Base-by-base conservation (phyloP, 2,113 vertebrate genomes). In the Microtus richardsoni region DNA sequence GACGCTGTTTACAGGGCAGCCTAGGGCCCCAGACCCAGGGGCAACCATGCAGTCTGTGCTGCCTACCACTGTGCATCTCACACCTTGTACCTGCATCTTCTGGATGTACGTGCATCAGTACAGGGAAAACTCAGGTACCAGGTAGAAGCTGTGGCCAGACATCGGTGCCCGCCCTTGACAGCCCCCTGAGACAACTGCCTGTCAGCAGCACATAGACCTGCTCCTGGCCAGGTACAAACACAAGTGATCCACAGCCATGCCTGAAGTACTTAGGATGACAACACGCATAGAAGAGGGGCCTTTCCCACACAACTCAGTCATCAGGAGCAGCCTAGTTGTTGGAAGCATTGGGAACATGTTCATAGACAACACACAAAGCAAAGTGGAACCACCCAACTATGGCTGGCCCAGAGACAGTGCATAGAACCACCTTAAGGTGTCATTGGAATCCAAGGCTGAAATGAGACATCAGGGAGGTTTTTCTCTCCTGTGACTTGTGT, bases 11-110 rank as follows among this genome's bases (percentile, higher is more conserved):
- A 1, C 0, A 3, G 26, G 14, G 30, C 49, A 39, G 5, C 54
- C 12, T 1, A 7, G 85, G 71, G 5, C n/a, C 33, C 21, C 14
- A 21, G 44, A 19, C 54, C 39, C 0, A 0, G 47, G 39, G 41
- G 39, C 3, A 13, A 60, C 5, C 44, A 1, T 21, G 68, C 17
- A 3, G 1, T 10, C 7, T 0, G 0, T 33, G 52, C 64, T 2
- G 12, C 58, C 58, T 41, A 7, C 70, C 39, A n/a, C 22, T 3
- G 12, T 77, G 8, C 39, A 3, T 24, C 60, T 30, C 11, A 21
- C 9, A 10, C 47, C 12, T 4, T 4, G 1, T 22, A 8, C 41
- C 87, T 41, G 52, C 11, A 2, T 80, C 89, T 94, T 49, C 66
- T 60, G 11, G 12, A 60, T 24, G n/a, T n/a, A 54, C 3, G 39